Evolutionary conservation across 2,888 invertebrate species (phyloP).

Genomic region (Caenorhabditis sp.): DNA sequence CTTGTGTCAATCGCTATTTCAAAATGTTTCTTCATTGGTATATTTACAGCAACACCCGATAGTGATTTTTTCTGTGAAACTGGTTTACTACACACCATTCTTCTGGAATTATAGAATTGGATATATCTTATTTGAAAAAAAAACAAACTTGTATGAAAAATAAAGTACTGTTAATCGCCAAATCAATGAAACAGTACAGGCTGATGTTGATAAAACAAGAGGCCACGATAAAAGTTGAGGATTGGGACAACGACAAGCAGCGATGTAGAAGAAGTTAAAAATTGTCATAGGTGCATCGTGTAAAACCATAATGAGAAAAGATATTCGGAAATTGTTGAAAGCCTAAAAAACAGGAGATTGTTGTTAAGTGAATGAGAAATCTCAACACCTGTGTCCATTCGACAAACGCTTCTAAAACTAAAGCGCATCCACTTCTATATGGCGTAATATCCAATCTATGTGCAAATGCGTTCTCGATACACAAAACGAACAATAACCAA

Average conservation of each 20-base stretch:
- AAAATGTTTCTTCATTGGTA: constrained; percentile 53
- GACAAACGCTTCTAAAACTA: constrained; percentile 66
- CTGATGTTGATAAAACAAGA: constrained; percentile 59
- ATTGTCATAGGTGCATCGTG: constrained; percentile 70
- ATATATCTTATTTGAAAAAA: background rate
- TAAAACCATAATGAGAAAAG: constrained; percentile 67
- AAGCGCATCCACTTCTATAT: constrained; percentile 65
- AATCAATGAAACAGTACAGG: constrained; percentile 55
- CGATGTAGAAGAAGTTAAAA: constrained; percentile 68
- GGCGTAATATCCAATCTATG: constrained; percentile 66
- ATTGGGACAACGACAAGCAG: constrained; percentile 67
- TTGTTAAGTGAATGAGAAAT: no score
- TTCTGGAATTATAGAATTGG: constrained; percentile 22
- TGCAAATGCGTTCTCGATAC: constrained; percentile 71
- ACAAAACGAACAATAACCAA: constrained; percentile 67
- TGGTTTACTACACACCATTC: constrained; percentile 52
- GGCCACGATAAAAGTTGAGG: constrained; percentile 65
- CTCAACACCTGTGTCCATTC: constrained; percentile 68
- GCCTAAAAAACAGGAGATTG: constrained; percentile 52
- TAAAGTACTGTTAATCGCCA: constrained; percentile 69
- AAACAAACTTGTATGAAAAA: constrained; percentile 60
- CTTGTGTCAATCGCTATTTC: constrained; percentile 46
- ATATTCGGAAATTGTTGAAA: constrained; percentile 71
- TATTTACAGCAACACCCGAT: constrained; percentile 41
- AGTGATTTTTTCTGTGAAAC: constrained; percentile 18